Conservation (phyloP, 1,140 invertebrate genomes). For the Acromyrmex heyeri region DNA sequence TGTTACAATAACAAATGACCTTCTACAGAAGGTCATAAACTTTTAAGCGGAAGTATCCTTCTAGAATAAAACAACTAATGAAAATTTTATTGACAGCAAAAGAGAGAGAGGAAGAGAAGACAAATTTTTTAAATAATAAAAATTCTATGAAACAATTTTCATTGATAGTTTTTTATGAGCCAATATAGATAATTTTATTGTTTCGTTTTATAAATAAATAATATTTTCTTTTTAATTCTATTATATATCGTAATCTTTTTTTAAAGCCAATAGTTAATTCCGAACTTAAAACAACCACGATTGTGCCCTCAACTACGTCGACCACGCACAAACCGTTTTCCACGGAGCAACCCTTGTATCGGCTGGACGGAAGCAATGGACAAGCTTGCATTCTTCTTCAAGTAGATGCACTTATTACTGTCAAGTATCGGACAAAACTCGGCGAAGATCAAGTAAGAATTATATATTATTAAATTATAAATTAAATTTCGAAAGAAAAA, state of each 20-base stretch:
- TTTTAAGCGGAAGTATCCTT: slow-evolving; percentile 10
- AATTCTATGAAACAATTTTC: neutral
- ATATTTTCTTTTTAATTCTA: neutral
- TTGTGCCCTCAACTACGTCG: slow-evolving; percentile 67
- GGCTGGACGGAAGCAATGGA: slow-evolving; percentile 88
- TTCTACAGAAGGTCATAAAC: slow-evolving; percentile 9
- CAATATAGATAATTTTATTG: neutral
- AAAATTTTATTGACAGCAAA: neutral
- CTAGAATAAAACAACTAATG: neutral
- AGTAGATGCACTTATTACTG: slow-evolving; percentile 89
- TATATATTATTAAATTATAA: neutral
- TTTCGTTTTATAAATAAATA: slow-evolving; percentile 1
- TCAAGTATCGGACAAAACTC: slow-evolving; percentile 89
- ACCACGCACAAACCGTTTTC: slow-evolving; percentile 71
- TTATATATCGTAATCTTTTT: slow-evolving; percentile 8
- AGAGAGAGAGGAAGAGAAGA: neutral
- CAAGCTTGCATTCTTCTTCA: slow-evolving; percentile 90
- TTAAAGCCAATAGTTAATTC: slow-evolving; percentile 69
- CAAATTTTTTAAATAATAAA: neutral
- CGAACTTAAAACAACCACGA: slow-evolving; percentile 71
- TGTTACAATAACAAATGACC: slow-evolving; percentile 6
- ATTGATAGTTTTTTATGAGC: neutral
- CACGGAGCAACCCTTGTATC: slow-evolving; percentile 87
- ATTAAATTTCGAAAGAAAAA: neutral
- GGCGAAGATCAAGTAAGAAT: slow-evolving; percentile 88